phyloP scores from a whole-genome alignment of 1,140 invertebrate species.

The Ylistrum balloti region DNA sequence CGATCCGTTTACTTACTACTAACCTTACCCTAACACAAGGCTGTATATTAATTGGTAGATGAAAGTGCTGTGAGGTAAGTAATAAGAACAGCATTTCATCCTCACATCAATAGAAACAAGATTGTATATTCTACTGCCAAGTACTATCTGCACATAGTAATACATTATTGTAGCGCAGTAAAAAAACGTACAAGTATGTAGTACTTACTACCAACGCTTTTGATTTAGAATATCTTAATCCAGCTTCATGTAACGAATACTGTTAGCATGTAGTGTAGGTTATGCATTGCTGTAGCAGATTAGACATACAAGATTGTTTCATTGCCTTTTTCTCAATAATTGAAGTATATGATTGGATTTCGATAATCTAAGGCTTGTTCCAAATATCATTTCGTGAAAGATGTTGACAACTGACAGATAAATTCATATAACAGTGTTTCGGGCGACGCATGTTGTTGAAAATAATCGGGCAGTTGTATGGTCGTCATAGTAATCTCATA shows the following conservation, averaged over 20 bases:
- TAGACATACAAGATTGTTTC: too few species aligned
- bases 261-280: too few species aligned
- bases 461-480: too few species aligned
- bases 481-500: too few species aligned
- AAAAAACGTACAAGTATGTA: neutral
- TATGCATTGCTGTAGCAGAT: too few species aligned
- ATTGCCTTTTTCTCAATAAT: too few species aligned
- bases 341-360: too few species aligned
- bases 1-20: neutral
- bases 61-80: neutral
- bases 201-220: neutral
- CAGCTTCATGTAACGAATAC: neutral
- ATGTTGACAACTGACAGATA: too few species aligned
- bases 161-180: neutral
- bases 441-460: too few species aligned
- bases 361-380: too few species aligned
- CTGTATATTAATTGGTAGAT: neutral
- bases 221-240: neutral
- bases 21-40: neutral
- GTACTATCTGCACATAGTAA: neutral
- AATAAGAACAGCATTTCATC: neutral
- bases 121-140: neutral
- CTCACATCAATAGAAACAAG: neutral
- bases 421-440: too few species aligned
- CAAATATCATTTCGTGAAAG: too few species aligned